Evolutionary conservation across 1,140 invertebrate genomes (phyloP), one percentile per base, ranked within the genome.

Genomic region (Cydia amplana): DNA sequence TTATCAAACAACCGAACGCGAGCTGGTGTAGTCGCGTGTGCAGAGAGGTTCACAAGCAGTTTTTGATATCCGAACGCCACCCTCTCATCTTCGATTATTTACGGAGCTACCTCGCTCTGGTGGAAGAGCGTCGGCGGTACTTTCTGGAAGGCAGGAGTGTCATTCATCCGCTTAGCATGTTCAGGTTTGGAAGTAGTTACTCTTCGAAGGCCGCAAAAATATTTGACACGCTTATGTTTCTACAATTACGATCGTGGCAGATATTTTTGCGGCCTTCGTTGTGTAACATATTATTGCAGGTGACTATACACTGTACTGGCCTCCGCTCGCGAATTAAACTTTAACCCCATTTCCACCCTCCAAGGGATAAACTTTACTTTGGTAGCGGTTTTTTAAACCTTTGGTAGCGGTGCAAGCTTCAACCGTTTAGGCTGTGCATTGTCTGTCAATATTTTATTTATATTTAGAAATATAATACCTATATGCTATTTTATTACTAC

Each of bases 101-200:
- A 23, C 55, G 55, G 55, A 60, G 55, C 10, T 60, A 60, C 10
- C 55, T 2, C 18, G 55, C 55, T 4, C 55, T 60, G 20, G 9
- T 23, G 55, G 55, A 7, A 23, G 55, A 20, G 20, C 55, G 55
- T 1, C 20, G n/a, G 7, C 18, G 55, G 2, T 23, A 60, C n/a
- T 23, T 60, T 23, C 1, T 10, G 55, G 55, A 60, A 60, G 9
- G 20, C 55, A n/a, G n/a, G 16, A 60, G n/a, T 60, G 55, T 60
- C 20, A 60, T 60, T 20, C 55, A 60, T 60, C 55, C 55, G 16
- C 55, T 60, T 23, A 60, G 55, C 55, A 23, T 60, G 55, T 60
- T 60, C 20, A 60, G 55, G 55, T 60, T 16, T 51, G 49, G 16
- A 60, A 51, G 16, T 51, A n/a, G 28, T 28, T 28, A 1, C 28